A percentile compares a stretch with the other conserved stretches of the same genome.
These are phyloP conservation scores for Lepidocolaptes lacrymiger DNA, from an alignment of 2,797 vertebrate species.

Conservation along the genomic window DNA sequence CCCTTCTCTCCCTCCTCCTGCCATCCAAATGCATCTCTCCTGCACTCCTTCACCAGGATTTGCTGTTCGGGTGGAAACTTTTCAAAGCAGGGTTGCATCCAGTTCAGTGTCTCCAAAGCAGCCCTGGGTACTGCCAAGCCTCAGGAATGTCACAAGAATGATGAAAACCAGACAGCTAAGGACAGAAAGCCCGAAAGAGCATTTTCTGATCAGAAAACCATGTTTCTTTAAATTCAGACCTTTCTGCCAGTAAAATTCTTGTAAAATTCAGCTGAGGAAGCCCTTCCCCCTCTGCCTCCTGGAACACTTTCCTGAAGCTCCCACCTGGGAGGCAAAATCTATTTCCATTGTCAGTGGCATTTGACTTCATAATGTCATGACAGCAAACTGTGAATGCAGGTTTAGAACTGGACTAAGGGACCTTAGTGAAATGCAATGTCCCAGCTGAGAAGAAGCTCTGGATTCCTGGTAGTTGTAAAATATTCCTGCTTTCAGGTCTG, in stretches of 20 bases:
- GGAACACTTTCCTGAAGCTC: background rate
- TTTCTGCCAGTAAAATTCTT: background rate
- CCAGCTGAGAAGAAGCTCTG: background rate
- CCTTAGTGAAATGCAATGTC: background rate
- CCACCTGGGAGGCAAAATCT: background rate
- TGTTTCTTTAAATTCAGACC: background rate
- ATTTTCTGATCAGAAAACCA: background rate
- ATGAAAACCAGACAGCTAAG: background rate
- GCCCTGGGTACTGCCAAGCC: background rate
- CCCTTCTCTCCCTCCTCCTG: background rate
- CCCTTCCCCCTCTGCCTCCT: background rate
- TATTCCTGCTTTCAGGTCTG: background rate
- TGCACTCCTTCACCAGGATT: background rate
- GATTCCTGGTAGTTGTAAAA: background rate
- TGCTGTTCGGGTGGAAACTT: background rate
- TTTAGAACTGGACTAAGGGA: background rate
- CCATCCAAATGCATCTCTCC: background rate
- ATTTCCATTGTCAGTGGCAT: constrained; percentile 10
- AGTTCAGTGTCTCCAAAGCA: background rate
- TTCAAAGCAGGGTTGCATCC: background rate
- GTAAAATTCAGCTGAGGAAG: background rate
- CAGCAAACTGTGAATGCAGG: background rate
- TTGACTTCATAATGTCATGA: constrained; percentile 20
- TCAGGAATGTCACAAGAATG: background rate
- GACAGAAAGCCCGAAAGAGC: background rate